Conservation (phyloP, 2,113 vertebrate species). For the Podilymbus podiceps region DNA sequence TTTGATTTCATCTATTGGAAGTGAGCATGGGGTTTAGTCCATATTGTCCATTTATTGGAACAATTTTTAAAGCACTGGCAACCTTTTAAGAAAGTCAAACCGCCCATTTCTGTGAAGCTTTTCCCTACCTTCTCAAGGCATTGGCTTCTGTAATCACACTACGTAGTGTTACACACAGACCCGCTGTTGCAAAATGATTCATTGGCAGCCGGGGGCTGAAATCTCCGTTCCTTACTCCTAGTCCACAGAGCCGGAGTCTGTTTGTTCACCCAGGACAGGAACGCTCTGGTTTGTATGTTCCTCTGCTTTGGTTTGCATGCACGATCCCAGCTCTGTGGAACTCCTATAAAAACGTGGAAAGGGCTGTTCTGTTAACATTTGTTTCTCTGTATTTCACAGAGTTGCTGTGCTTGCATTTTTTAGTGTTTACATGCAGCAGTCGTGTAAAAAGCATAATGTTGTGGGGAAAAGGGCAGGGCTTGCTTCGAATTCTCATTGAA, state of each 20-base stretch:
- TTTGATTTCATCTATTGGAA: constrained; percentile 69
- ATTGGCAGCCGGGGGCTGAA: background rate
- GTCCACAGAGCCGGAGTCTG: background rate
- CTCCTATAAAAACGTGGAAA: background rate
- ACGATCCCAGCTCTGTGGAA: background rate
- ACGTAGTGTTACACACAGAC: background rate
- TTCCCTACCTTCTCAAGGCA: background rate
- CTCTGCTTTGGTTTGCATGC: background rate
- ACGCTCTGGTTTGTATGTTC: background rate
- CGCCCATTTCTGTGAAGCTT: constrained; percentile 47
- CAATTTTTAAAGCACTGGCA: constrained; percentile 20
- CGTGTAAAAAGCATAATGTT: constrained; percentile 10
- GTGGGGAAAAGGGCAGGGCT: constrained; percentile 34
- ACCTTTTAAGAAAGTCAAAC: constrained; percentile 46
- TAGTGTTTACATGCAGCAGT: constrained; percentile 35
- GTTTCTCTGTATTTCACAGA: constrained; percentile 17
- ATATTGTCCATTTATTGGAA: constrained; percentile 65
- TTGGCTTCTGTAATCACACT: background rate
- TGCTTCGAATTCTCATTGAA: constrained; percentile 33
- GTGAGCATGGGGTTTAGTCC: constrained; percentile 46
- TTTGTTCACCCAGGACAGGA: background rate
- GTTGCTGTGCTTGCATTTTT: constrained; percentile 40
- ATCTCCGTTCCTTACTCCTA: background rate
- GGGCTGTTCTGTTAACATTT: background rate
- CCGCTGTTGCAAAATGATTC: background rate